Conservation (phyloP, 2,888 invertebrate species). For the Operophtera brumata region DNA sequence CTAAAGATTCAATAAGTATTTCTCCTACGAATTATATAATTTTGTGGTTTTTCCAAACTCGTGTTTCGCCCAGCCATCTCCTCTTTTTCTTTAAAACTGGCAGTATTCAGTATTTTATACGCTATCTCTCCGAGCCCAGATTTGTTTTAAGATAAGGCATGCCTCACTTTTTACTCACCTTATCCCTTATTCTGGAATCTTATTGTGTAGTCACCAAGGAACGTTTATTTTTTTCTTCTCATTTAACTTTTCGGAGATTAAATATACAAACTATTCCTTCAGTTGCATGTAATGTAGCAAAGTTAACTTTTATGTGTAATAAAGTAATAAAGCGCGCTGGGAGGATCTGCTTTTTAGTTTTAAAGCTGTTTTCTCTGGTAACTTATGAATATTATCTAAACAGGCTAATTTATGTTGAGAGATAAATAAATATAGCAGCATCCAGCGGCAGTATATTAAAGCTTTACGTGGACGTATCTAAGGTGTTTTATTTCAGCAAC, state of each 20-base stretch:
- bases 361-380: neutral
- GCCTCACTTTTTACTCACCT: conserved; percentile 28
- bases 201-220: conserved; percentile 25
- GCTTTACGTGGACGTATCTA: too few species aligned
- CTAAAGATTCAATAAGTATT: too few species aligned
- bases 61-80: neutral
- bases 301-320: conserved; percentile 17
- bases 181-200: conserved; percentile 14
- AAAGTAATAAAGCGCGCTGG: conserved; percentile 5
- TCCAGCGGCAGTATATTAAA: neutral
- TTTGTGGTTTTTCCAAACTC: neutral
- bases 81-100: neutral
- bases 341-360: neutral
- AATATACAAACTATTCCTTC: conserved; percentile 24
- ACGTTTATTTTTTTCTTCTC: conserved; percentile 22
- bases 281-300: conserved; percentile 15
- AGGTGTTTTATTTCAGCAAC: too few species aligned
- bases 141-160: conserved; percentile 31
- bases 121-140: conserved; percentile 27
- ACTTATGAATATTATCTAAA: neutral
- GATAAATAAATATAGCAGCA: neutral
- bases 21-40: too few species aligned
- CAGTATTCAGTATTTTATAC: conserved; percentile 20
- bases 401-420: neutral
- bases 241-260: conserved; percentile 30